Percentiles rank a stretch among this genome's conserved stretches.
phyloP scores from a whole-genome alignment of 1,140 invertebrate genomes.

The Aphidius ervi region DNA sequence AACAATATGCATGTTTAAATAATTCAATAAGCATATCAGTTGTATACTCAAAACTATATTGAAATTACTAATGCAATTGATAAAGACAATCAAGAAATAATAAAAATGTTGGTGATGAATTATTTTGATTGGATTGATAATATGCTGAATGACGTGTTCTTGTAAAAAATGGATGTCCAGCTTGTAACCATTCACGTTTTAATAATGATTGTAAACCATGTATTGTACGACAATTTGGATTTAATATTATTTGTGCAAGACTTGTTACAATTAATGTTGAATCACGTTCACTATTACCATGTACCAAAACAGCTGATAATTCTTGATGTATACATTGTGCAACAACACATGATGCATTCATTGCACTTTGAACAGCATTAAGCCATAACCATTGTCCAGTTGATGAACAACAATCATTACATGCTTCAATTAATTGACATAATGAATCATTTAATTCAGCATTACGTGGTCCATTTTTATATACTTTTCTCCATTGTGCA shows the following conservation, averaged over 20 bases:
- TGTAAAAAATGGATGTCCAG: conserved; percentile 88
- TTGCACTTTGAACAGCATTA: conserved; percentile 80
- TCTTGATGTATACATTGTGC: conserved; percentile 93
- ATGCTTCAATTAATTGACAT: conserved; percentile 90
- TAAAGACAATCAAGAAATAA: conserved; percentile 94
- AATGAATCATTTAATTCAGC: conserved; percentile 83
- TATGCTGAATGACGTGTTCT: conserved; percentile 70
- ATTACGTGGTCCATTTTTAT: conserved; percentile 80
- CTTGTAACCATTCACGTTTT: conserved; percentile 95
- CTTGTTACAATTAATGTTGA: conserved; percentile 92
- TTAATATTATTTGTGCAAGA: conserved; percentile 92
- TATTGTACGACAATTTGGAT: conserved; percentile 93
- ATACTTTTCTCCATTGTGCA: conserved; percentile 92
- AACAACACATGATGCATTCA: conserved; percentile 91
- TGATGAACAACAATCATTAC: conserved; percentile 75
- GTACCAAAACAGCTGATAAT: conserved; percentile 87
- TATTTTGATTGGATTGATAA: conserved; percentile 62
- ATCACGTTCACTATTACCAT: conserved; percentile 87
- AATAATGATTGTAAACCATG: conserved; percentile 90
- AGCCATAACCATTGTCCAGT: conserved; percentile 97
- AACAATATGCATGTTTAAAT: conserved; percentile 88
- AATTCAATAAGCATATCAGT: conserved; percentile 83
- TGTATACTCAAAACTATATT: conserved; percentile 96
- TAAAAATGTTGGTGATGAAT: conserved; percentile 77
- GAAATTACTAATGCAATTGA: conserved; percentile 94